Conservation (phyloP, 2,888 invertebrate species). For the Caenorhabditis uteleia region DNA sequence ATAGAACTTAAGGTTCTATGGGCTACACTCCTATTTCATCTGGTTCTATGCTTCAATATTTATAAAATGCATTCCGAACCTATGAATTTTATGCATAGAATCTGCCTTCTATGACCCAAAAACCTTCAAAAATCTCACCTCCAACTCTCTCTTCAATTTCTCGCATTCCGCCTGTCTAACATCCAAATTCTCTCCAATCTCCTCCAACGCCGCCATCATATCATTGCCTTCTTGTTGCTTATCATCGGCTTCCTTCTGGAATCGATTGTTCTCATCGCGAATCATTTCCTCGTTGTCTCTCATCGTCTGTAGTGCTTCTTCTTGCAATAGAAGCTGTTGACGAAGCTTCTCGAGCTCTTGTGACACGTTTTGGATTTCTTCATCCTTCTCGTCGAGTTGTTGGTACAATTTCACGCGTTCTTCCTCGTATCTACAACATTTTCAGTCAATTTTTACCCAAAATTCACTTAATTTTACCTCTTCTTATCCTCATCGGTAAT, state of each 20-base stretch:
- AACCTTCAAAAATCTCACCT: too few relatives aligned
- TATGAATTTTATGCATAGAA: too few relatives aligned
- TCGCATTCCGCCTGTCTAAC: constrained; percentile 98
- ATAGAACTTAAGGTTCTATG: too few relatives aligned
- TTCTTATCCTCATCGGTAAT: constrained; percentile 69
- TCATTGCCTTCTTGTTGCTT: constrained; percentile 75
- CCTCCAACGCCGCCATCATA: constrained; percentile 89
- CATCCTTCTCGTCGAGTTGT: constrained; percentile 98
- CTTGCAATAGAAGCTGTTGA: constrained; percentile 77
- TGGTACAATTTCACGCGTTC: constrained; percentile 92
- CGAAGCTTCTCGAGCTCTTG: constrained; percentile 95
- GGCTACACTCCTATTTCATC: too few relatives aligned
- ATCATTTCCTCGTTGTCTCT: constrained; percentile 47
- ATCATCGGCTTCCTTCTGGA: constrained; percentile 83
- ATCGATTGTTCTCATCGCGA: constrained; percentile 78
- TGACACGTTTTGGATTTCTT: constrained; percentile 97
- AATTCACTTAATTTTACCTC: constrained; percentile 9
- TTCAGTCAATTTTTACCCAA: neutral
- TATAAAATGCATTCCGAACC: too few relatives aligned
- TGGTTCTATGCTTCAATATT: too few relatives aligned
- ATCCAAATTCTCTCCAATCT: constrained; percentile 98
- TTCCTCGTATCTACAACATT: constrained; percentile 76
- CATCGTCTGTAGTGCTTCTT: constrained; percentile 46
- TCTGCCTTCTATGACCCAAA: too few relatives aligned
- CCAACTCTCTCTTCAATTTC: constrained; percentile 79